These are phyloP conservation scores for Amphiprion percula DNA, from an alignment of 2,113 vertebrate species.

Conservation along the genomic window DNA sequence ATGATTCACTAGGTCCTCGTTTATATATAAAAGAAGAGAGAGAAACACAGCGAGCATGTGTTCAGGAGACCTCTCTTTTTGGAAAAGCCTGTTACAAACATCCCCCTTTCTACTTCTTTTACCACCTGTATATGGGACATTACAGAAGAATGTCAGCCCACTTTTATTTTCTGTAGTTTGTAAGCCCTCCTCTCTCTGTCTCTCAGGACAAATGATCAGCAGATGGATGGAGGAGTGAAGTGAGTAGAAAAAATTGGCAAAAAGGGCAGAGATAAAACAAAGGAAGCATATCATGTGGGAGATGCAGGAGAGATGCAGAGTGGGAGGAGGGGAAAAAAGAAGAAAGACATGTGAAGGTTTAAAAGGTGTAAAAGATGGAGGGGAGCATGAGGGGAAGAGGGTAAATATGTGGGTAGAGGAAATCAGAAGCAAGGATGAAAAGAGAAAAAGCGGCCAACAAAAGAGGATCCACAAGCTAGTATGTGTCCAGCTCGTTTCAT, in stretches of 20 bases:
- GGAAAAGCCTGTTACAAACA: slow-evolving; percentile 9
- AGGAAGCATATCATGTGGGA: slow-evolving; percentile 30
- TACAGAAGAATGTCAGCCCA: slow-evolving; percentile 37
- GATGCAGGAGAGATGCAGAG: slow-evolving; percentile 24
- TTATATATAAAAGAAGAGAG: neutral
- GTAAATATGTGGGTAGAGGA: slow-evolving; percentile 40
- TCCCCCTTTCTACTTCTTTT: neutral
- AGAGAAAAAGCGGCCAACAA: neutral
- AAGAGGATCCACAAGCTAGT: neutral
- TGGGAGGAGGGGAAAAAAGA: slow-evolving; percentile 24
- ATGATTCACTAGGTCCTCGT: neutral
- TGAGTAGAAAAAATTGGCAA: slow-evolving; percentile 45
- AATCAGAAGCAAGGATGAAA: slow-evolving; percentile 7
- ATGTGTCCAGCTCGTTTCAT: slow-evolving; percentile 24
- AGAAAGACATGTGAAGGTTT: slow-evolving; percentile 33
- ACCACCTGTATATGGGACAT: slow-evolving; percentile 13
- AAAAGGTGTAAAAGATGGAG: slow-evolving; percentile 27
- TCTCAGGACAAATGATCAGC: slow-evolving; percentile 52
- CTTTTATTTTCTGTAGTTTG: slow-evolving; percentile 32
- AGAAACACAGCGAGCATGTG: neutral
- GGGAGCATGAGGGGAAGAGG: slow-evolving; percentile 3
- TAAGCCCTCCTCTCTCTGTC: slow-evolving; percentile 12
- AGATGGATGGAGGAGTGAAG: slow-evolving; percentile 64
- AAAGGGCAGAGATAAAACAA: slow-evolving; percentile 41
- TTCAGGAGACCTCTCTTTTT: neutral